Percentiles rank a stretch among this genome's conserved stretches.
These are phyloP conservation scores for Ariopsis seemanni DNA, from an alignment of 2,113 vertebrate species.

Conservation along the genomic window DNA sequence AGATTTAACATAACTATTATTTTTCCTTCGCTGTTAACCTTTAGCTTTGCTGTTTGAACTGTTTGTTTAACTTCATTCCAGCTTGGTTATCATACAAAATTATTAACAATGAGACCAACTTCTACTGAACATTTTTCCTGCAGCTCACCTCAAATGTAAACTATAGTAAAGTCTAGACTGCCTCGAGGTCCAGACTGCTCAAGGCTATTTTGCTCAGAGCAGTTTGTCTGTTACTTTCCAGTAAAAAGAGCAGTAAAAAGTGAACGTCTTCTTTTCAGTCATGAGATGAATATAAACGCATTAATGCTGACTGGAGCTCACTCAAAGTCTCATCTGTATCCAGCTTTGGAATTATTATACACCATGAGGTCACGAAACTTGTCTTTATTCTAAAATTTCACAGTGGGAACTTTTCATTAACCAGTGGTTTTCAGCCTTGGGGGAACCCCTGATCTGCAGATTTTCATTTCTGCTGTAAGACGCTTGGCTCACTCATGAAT, in stretches of 20 bases:
- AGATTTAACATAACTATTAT: background rate
- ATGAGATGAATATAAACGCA: background rate
- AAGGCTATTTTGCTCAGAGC: constrained; percentile 14
- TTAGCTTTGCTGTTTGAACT: background rate
- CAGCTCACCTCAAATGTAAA: background rate
- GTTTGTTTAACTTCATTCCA: background rate
- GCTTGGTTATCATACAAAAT: background rate
- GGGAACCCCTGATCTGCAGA: background rate
- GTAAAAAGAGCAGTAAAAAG: background rate
- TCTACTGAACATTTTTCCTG: background rate
- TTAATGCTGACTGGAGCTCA: too few relatives aligned
- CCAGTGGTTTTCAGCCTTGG: background rate
- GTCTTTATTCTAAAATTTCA: background rate
- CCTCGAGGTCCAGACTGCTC: constrained; percentile 11
- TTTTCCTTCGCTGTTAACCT: background rate
- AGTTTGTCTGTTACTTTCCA: background rate
- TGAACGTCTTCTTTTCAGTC: background rate
- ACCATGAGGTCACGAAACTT: background rate
- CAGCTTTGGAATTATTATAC: background rate
- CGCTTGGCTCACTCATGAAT: background rate
- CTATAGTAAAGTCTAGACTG: constrained; percentile 14
- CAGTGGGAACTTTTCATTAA: background rate
- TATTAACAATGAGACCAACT: background rate
- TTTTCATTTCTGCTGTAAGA: background rate
- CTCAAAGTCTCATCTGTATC: background rate